phyloP scores from a whole-genome alignment of 2,113 vertebrate genomes.

The Hymenochirus boettgeri region DNA sequence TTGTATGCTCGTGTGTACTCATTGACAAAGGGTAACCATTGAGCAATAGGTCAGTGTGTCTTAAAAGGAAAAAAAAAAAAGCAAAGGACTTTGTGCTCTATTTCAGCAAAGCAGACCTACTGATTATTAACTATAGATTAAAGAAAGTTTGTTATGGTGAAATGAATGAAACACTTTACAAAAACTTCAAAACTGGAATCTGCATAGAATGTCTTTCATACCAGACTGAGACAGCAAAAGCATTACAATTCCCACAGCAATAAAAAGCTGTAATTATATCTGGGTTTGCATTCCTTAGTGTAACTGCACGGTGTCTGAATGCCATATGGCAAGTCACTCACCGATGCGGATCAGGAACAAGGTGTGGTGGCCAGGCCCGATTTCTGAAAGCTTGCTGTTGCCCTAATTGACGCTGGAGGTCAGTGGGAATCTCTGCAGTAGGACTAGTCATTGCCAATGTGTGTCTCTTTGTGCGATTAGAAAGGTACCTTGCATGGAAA shows the following conservation, averaged over 20 bases:
- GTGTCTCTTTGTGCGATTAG: constrained; percentile 98
- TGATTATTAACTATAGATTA: not conserved
- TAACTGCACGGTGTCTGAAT: not conserved
- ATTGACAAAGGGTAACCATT: constrained; percentile 13
- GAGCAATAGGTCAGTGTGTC: not conserved
- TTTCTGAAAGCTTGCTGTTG: constrained; percentile 82
- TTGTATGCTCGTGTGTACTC: not conserved
- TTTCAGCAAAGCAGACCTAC: not conserved
- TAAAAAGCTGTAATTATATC: no score
- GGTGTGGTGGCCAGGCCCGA: constrained; percentile 86
- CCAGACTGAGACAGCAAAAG: no score
- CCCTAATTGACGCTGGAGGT: constrained; percentile 86
- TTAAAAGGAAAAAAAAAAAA: no score
- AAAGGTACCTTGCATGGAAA: constrained; percentile 94
- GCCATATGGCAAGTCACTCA: constrained; percentile 67
- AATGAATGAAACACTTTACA: no score
- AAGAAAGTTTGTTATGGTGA: no score
- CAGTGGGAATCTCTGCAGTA: constrained; percentile 87
- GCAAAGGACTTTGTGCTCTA: constrained; percentile 1
- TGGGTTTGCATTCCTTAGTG: no score
- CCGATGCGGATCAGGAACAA: constrained; percentile 85
- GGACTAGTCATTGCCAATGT: constrained; percentile 92
- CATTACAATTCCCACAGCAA: no score
- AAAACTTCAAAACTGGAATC: no score
- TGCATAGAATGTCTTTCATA: no score